Evolutionary conservation across 2,797 vertebrate species (phyloP), one percentile per base, ranked within the genome.

Genomic region (Epinephelus malabaricus): DNA sequence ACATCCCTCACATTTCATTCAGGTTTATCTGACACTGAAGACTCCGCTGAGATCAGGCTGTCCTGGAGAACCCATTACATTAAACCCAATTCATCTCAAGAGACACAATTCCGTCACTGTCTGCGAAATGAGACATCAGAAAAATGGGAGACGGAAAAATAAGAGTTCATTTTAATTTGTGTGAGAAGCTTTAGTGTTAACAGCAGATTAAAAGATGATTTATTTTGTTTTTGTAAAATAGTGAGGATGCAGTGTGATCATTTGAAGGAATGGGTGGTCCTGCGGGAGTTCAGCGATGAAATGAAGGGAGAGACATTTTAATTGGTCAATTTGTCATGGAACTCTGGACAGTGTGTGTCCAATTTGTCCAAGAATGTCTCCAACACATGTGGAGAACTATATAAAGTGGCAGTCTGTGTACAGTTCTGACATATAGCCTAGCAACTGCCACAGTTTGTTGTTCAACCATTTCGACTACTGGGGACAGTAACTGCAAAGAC

Each of bases 351-450:
- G 46, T 4, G 47, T 71, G 67, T 27, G 34, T 67, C 62, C 66
- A 71, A 34, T 81, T 55, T 55, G 30, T 54, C 55, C 59, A 59
- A 38, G 45, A 75, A 69, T 70, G 72, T 65, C 60, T 59, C 60
- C 25, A 53, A 34, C 46, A 25, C 23, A 0, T 34, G 64, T 10
- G 0, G 19, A 10, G 6, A 21, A 23, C 17, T 15, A 1, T 38
- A 12, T 15, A 38, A 45, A 62, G 18, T 56, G 17, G 4, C 54
- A 23, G 30, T n/a, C 51, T 58, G 34, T 65, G 45, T n/a, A 46
- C 18, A 62, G 45, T 40, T 55, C 23, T 58, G 45, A 53, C 34
- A 60, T 21, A 58, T 18, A 50, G 40, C 11, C 40, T 43, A 43
- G 40, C 40, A 43, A 43, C 40, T 43, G 11, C 9, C 40, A 40